A percentile compares a stretch with the other conserved stretches of the same genome.
These are phyloP conservation scores for Malachius bipustulatus DNA, from an alignment of 2,888 invertebrate species.

Conservation along the genomic window DNA sequence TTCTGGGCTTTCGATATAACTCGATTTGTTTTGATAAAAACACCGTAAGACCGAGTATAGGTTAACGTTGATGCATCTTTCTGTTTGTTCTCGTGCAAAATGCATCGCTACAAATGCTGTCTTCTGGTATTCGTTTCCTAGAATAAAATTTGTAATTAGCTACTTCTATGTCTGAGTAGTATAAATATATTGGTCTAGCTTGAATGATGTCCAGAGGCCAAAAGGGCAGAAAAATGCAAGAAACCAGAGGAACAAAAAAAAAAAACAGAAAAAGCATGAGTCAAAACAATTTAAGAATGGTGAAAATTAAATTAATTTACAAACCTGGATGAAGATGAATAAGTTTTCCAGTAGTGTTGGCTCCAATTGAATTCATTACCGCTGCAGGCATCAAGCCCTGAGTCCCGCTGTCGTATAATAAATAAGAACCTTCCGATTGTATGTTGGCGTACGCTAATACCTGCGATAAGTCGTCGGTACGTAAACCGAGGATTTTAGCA, in stretches of 20 bases:
- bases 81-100: conserved; percentile 55
- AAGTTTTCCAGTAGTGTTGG: conserved; percentile 48
- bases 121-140: conserved; percentile 67
- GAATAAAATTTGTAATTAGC: neutral
- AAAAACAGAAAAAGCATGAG: too few species aligned
- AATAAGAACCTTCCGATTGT: conserved; percentile 60
- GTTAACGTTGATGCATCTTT: conserved; percentile 63
- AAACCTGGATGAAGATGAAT: conserved; percentile 60
- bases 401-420: conserved; percentile 82
- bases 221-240: too few species aligned
- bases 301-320: too few species aligned
- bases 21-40: conserved; percentile 45
- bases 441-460: conserved; percentile 73
- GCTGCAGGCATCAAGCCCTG: conserved; percentile 76
- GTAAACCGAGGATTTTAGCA: conserved; percentile 59
- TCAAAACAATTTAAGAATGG: too few species aligned
- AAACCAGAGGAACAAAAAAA: too few species aligned
- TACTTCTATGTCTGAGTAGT: too few species aligned
- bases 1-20: conserved; percentile 11
- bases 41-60: conserved; percentile 61
- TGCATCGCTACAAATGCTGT: conserved; percentile 71
- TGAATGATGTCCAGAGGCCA: too few species aligned
- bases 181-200: too few species aligned
- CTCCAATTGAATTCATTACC: conserved; percentile 65
- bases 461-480: conserved; percentile 83